A percentile compares a stretch with the other conserved stretches of the same genome.
phyloP scores from a whole-genome alignment of 2,888 invertebrate genomes.

The Platycheirus albimanus region DNA sequence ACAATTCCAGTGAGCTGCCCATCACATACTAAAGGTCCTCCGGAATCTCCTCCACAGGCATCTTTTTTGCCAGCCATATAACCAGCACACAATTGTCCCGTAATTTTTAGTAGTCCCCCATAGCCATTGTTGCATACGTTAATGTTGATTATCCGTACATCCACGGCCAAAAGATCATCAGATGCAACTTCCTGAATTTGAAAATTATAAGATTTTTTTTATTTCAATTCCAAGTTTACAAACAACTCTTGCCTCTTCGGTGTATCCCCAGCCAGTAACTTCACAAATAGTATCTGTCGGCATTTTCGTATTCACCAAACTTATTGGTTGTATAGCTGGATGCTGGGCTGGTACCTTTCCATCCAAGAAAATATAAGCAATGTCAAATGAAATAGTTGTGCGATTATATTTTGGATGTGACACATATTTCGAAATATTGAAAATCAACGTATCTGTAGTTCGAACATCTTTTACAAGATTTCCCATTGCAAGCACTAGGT shows the following conservation, averaged over 20 bases:
- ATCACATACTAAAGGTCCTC: slow-evolving; percentile 87
- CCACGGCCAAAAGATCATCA: slow-evolving; percentile 59
- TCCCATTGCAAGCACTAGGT: slow-evolving; percentile 45
- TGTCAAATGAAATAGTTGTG: slow-evolving; percentile 44
- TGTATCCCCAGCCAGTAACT: slow-evolving; percentile 68
- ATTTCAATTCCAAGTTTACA: not conserved
- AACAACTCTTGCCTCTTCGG: slow-evolving; percentile 50
- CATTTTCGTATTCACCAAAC: slow-evolving; percentile 6
- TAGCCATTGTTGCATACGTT: slow-evolving; percentile 51
- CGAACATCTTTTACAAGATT: slow-evolving; percentile 13
- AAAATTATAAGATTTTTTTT: not conserved
- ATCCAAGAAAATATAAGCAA: slow-evolving; percentile 64
- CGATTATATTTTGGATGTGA: slow-evolving; percentile 37
- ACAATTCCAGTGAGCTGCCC: slow-evolving; percentile 89
- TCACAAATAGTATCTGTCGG: slow-evolving; percentile 45
- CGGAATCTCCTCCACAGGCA: slow-evolving; percentile 91
- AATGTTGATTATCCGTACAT: slow-evolving; percentile 57
- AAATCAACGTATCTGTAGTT: slow-evolving; percentile 43
- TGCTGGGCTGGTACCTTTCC: slow-evolving; percentile 38
- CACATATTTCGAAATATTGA: slow-evolving; percentile 22
- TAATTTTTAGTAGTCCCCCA: slow-evolving; percentile 83
- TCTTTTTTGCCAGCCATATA: slow-evolving; percentile 88
- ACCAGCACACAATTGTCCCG: slow-evolving; percentile 88
- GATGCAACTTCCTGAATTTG: slow-evolving; percentile 27
- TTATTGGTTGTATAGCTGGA: slow-evolving; percentile 51